Conservation (phyloP, 2,888 invertebrate genomes). For the Polylopha cassiicola region DNA sequence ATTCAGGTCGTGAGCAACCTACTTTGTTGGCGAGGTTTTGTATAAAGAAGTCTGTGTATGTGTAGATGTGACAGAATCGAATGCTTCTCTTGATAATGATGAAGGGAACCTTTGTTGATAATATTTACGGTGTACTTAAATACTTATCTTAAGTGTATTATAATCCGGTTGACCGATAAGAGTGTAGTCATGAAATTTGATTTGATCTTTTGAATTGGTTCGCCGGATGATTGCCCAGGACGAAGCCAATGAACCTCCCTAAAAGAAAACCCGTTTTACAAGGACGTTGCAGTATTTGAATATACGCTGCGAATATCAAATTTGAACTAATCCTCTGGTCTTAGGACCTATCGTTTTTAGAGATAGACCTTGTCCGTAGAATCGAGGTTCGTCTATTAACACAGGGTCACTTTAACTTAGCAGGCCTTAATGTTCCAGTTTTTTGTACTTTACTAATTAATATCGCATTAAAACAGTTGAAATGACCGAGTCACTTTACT, state of each 20-base stretch:
- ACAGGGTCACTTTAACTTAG: no score
- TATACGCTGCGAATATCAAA: constrained; percentile 2
- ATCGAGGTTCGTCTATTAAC: no score
- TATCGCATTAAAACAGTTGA: no score
- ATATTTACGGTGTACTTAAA: constrained; percentile 4
- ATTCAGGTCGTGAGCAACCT: constrained; percentile 8
- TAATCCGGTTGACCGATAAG: constrained; percentile 33
- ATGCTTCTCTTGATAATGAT: constrained; percentile 6
- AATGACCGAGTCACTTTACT: no score
- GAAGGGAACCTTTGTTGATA: constrained; percentile 22
- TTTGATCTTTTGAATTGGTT: constrained; percentile 11
- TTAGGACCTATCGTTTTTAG: no score
- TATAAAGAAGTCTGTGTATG: constrained; percentile 5
- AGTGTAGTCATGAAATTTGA: constrained; percentile 2
- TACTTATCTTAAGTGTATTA: constrained; percentile 20
- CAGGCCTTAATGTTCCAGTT: no score
- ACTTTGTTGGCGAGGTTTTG: constrained; percentile 9
- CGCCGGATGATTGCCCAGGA: constrained; percentile 5
- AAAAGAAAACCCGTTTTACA: constrained; percentile 63
- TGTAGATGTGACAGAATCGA: constrained; percentile 9
- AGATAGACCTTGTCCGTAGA: no score
- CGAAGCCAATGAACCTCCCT: constrained; percentile 57
- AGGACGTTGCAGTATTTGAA: constrained; percentile 39
- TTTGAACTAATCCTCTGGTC: no score
- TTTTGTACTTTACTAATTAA: no score